A percentile compares a stretch with the other conserved stretches of the same genome.
phyloP scores from a whole-genome alignment of 2,888 invertebrate genomes.

The Petrolisthes manimaculis region DNA sequence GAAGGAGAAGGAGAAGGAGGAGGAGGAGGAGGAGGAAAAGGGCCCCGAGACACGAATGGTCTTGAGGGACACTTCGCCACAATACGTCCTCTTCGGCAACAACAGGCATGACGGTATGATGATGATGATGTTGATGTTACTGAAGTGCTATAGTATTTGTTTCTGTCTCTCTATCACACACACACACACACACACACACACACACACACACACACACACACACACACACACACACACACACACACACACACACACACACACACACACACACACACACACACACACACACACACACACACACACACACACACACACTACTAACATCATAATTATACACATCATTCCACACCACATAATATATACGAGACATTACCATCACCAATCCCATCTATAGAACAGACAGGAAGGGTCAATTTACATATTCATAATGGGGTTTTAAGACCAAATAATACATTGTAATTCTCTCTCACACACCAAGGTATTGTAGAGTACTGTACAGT shows the following conservation, averaged over 20 bases:
- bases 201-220: not conserved
- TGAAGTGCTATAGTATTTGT: not conserved
- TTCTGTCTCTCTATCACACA: too few species aligned
- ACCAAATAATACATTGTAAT: too few species aligned
- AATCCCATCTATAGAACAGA: too few species aligned
- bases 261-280: not conserved
- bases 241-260: not conserved
- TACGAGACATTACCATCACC: too few species aligned
- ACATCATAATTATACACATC: not conserved
- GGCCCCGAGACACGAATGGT: not conserved
- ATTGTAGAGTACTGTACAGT: too few species aligned
- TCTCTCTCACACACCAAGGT: too few species aligned
- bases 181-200: not conserved
- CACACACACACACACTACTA: not conserved
- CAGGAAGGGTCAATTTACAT: too few species aligned
- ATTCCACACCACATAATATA: not conserved
- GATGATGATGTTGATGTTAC: not conserved
- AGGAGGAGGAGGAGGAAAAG: too few species aligned
- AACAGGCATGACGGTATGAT: not conserved
- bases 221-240: not conserved
- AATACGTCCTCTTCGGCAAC: constrained; percentile 30
- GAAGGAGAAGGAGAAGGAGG: too few species aligned
- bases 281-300: not conserved
- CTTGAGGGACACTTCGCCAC: not conserved
- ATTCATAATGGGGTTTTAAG: too few species aligned